Conservation (phyloP, 2,888 invertebrate genomes). For the Leucania comma region DNA sequence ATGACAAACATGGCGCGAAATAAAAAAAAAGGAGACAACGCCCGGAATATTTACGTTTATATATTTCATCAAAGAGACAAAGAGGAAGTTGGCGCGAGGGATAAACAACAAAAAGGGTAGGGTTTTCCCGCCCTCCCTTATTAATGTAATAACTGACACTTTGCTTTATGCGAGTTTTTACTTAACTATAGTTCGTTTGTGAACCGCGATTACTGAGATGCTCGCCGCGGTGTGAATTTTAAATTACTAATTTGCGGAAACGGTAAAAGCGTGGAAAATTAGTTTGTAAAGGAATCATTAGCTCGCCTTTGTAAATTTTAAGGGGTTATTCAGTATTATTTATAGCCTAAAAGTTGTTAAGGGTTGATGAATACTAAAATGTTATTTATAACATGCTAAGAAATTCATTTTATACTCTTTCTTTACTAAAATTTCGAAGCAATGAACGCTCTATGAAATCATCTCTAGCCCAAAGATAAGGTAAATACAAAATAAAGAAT, state of each 20-base stretch:
- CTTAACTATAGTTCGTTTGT: conserved; percentile 81
- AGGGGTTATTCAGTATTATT: conserved; percentile 15
- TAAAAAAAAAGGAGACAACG: conserved; percentile 72
- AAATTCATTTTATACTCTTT: background rate
- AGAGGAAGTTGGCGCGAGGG: conserved; percentile 76
- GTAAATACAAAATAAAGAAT: background rate
- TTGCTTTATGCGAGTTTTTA: conserved; percentile 88
- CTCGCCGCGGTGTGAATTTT: conserved; percentile 71
- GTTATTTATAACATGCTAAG: background rate
- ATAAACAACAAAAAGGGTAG: conserved; percentile 87
- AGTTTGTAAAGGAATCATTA: conserved; percentile 58
- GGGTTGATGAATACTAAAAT: conserved; percentile 10
- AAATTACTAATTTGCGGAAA: conserved; percentile 72
- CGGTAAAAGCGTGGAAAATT: conserved; percentile 52
- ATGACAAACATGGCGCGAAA: conserved; percentile 69
- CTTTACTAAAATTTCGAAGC: background rate
- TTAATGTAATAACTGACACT: conserved; percentile 90
- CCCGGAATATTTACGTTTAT: conserved; percentile 67
- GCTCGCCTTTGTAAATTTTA: conserved; percentile 27
- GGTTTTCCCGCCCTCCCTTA: conserved; percentile 84
- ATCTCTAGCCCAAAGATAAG: background rate
- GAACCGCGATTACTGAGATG: conserved; percentile 62
- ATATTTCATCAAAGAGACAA: conserved; percentile 77
- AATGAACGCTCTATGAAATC: background rate
- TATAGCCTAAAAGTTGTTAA: conserved; percentile 19